Evolutionary conservation across 2,797 vertebrate species (phyloP).

Genomic region (Phataginus tetradactyla): DNA sequence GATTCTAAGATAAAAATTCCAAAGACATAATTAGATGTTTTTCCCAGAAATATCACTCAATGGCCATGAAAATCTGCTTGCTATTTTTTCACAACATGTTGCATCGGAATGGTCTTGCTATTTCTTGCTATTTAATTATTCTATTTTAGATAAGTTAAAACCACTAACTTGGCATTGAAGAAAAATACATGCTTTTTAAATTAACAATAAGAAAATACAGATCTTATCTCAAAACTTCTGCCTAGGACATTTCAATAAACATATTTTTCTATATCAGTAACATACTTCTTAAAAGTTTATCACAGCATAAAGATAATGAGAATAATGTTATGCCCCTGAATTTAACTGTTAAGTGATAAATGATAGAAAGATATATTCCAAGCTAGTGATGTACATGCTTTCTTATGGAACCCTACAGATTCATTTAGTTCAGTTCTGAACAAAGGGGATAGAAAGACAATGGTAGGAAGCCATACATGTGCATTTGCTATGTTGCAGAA

Average conservation of each 20-base stretch:
- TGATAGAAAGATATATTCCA: not conserved
- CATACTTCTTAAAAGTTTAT: not conserved
- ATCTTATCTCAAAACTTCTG: conserved; percentile 32
- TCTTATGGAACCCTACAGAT: not conserved
- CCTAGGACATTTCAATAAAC: not conserved
- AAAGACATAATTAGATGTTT: conserved; percentile 74
- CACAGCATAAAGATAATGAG: not conserved
- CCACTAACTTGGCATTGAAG: not conserved
- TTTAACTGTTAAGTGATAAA: not conserved
- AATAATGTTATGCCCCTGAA: not conserved
- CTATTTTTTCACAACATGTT: conserved; percentile 15
- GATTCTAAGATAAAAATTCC: conserved; percentile 76
- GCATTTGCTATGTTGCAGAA: not conserved
- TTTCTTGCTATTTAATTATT: conserved; percentile 2
- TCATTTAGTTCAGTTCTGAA: not conserved
- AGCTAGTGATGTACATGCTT: not conserved
- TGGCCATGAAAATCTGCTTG: conserved; percentile 48
- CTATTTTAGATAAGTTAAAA: conserved; percentile 38
- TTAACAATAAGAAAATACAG: conserved; percentile 48
- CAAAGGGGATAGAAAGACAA: not conserved
- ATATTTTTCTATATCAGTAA: not conserved
- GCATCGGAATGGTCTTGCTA: not conserved
- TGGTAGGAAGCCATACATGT: not conserved
- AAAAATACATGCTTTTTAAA: not conserved
- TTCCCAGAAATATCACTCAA: conserved; percentile 59